Conservation (phyloP, 2,888 invertebrate species). For the Ormyrus thymus region DNA sequence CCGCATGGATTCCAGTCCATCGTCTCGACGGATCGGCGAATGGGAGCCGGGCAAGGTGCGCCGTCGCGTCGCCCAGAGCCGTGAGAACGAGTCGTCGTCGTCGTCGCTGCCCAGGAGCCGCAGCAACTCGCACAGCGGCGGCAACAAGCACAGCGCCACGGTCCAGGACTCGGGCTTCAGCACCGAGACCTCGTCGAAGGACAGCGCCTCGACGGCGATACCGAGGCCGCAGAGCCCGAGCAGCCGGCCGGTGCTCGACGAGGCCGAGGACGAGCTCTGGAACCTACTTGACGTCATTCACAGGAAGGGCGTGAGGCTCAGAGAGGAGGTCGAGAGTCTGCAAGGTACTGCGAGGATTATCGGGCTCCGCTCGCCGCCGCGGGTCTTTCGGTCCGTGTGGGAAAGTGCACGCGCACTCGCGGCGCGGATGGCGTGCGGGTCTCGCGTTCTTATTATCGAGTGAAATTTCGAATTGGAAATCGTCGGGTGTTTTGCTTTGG, state of each 20-base stretch:
- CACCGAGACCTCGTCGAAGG: constrained; percentile 90
- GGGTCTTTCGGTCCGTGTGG: too few relatives aligned
- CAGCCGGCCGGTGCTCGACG: constrained; percentile 71
- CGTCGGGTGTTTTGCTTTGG: too few relatives aligned
- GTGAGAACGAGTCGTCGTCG: constrained; percentile 67
- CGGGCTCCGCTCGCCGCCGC: too few relatives aligned
- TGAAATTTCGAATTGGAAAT: too few relatives aligned
- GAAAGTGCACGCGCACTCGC: too few relatives aligned
- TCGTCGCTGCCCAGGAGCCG: constrained; percentile 78
- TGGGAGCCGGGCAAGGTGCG: constrained; percentile 90
- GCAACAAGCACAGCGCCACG: constrained; percentile 80
- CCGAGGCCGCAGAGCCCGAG: constrained; percentile 71
- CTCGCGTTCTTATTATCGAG: too few relatives aligned
- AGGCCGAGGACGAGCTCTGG: constrained; percentile 88
- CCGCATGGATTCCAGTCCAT: constrained; percentile 64
- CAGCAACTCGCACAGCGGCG: constrained; percentile 80
- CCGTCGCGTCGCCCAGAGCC: constrained; percentile 73
- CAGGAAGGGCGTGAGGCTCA: constrained; percentile 83
- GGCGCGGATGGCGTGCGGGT: too few relatives aligned
- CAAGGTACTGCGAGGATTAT: constrained; percentile 73
- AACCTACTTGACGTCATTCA: constrained; percentile 91
- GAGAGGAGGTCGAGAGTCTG: constrained; percentile 83
- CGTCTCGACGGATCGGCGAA: constrained; percentile 73
- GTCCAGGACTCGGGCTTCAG: constrained; percentile 92
- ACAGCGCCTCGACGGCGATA: constrained; percentile 81